Evolutionary conservation across 2,888 invertebrate species (phyloP), one percentile per base, ranked within the genome.

Genomic region (Rhabditoides inermis): DNA sequence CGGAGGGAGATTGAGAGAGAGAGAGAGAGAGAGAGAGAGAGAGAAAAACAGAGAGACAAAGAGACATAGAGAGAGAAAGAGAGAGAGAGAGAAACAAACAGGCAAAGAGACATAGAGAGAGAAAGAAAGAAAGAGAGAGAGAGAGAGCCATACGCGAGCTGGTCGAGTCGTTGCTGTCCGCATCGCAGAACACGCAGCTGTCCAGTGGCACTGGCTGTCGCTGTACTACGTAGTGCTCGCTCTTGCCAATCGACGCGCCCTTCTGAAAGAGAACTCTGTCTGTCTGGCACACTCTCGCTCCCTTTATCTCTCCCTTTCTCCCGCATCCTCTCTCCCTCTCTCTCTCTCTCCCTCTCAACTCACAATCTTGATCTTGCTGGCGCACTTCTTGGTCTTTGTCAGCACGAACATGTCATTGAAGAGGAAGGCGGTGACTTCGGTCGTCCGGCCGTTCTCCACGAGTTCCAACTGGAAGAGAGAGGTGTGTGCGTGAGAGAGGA

Each of bases 351-450:
- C 4, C 47, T 37, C 15, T 55, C 56, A 47, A 49, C 32, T 0
- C 15, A 49, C 51, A 41, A 63, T 56, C 60, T 72, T 71, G 42
- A 73, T 49, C 49, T 73, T 72, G 10, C 57, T 55, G 1, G 64
- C 61, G 23, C 62, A 53, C 58, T 83, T 83, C 74, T 83, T 83
- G 40, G 81, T 75, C 69, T 82, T 79, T 0, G 83, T 83, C 51
- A 84, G 78, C 49, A 84, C 78, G 27, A 84, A 77, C 79, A 84
- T 83, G 68, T 84, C 84, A 65, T 84, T 83, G 75, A 84, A 84
- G 2, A 84, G 77, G 60, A 84, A 82, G 51, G 83, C 79, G 68
- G 82, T 82, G 73, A 83, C 81, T 68, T 84, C 83, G 10, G 79
- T 77, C 1, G 81, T 78, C 70, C 83, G 82, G 35, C 82, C 81